Conservation (phyloP, 30 jellyfish, hydroid and myxozoan genomes). For the Euphysa ruthae region DNA sequence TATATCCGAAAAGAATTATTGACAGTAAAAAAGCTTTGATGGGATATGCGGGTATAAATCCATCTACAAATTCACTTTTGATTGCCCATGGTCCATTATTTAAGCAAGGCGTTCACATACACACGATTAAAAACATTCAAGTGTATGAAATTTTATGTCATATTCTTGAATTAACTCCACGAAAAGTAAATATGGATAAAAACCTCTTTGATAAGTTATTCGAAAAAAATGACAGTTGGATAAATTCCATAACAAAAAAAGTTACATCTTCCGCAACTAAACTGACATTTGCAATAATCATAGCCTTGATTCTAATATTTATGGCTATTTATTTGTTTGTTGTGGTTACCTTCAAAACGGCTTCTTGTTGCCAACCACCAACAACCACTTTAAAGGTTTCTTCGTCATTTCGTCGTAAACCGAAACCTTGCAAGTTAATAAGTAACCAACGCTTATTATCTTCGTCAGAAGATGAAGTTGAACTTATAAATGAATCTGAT, state of each 20-base stretch:
- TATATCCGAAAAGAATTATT: conserved; percentile 49
- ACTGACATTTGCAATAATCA: conserved; percentile 57
- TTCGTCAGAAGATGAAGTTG: too few relatives aligned
- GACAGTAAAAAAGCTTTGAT: conserved; percentile 67
- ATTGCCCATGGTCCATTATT: conserved; percentile 96
- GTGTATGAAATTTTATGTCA: conserved; percentile 79
- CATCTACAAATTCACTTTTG: conserved; percentile 62
- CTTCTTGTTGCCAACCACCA: neutral
- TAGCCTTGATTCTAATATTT: conserved; percentile 41
- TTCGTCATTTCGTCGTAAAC: too few relatives aligned
- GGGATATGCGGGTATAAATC: conserved; percentile 54
- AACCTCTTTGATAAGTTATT: conserved; percentile 38
- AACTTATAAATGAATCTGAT: too few relatives aligned
- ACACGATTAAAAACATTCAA: conserved; percentile 52
- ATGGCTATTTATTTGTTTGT: conserved; percentile 49
- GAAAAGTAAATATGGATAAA: conserved; percentile 62
- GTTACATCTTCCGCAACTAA: conserved; percentile 70
- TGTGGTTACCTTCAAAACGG: conserved; percentile 51
- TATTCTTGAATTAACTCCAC: conserved; percentile 59
- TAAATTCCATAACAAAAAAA: conserved; percentile 51
- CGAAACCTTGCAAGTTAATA: too few relatives aligned
- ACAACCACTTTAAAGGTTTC: too few relatives aligned
- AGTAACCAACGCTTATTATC: too few relatives aligned
- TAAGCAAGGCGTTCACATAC: conserved; percentile 30
- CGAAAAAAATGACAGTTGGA: conserved; percentile 71